Evolutionary conservation across 2,888 invertebrate genomes (phyloP), one percentile per base, ranked within the genome.

Genomic region (Lathronympha strigana): DNA sequence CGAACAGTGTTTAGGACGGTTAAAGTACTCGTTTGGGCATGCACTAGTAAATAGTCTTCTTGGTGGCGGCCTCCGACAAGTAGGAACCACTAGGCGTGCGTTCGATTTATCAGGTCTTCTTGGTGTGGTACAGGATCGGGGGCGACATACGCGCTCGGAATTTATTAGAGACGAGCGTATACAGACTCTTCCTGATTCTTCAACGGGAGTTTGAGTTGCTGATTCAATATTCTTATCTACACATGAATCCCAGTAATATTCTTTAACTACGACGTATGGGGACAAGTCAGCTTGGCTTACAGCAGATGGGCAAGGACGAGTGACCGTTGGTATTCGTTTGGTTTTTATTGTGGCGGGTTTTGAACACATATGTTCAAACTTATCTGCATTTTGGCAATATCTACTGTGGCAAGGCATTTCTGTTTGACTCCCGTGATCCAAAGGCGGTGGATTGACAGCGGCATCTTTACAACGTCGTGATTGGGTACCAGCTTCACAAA

Each of bases 191-290:
- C 31, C 31, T 6, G 61, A 33, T 25, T 43, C 33, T 31, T 19
- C 4, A 13, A 13, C 15, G 4, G 43, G 31, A 25, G 28, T 60
- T n/a, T 61, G 66, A 36, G 36, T 36, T 45, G 43, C 43, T 13
- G 3, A 28, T 25, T 55, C 58, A 36, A 15, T 36, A 4, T 19
- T 47, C 1, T 63, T 63, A 6, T 67, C 61, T 2, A 55, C 69
- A 11, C 67, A 38, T 0, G 79, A 72, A 55, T 82, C 77, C 85
- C 84, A 85, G 31, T 76, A 72, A 61, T 78, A 82, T 64, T 87
- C 81, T 61, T 82, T 83, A 2, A 84, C 70, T 1, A 79, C 68
- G 0, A 82, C 69, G 66, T 78, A 74, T 2, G 83, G 81, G 1
- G 74, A 66, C 6, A 38, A 28, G 6, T 66, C 61, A 3, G 50